Conservation (phyloP, 2,113 vertebrate species). For the Eurypyga helias region DNA sequence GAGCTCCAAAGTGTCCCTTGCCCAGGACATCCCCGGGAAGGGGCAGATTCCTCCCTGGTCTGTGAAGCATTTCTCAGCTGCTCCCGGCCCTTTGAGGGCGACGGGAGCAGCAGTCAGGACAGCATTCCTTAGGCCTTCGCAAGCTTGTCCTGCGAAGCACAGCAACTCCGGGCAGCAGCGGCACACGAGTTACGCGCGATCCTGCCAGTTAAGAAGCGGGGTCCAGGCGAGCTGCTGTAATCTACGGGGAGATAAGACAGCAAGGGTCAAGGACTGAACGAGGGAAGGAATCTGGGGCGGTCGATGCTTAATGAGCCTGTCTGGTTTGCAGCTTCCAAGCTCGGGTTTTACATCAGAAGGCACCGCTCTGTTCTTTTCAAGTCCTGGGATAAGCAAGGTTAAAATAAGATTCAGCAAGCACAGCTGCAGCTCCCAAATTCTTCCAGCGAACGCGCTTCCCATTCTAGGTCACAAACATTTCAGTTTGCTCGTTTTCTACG, state of each 20-base stretch:
- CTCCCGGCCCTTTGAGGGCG: neutral
- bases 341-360: neutral
- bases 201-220: neutral
- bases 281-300: neutral
- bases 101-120: neutral
- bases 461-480: constrained; percentile 8
- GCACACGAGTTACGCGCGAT: neutral
- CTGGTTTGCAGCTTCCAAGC: constrained; percentile 11
- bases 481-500: neutral
- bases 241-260: neutral
- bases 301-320: neutral
- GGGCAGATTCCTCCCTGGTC: neutral
- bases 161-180: neutral
- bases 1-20: fast-evolving
- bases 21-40: neutral
- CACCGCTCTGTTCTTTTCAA: neutral
- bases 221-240: neutral
- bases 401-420: constrained; percentile 37
- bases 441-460: constrained; percentile 16
- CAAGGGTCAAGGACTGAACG: constrained; percentile 20
- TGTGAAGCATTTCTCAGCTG: neutral
- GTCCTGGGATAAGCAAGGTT: constrained; percentile 18
- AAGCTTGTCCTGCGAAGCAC: neutral
- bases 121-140: neutral
- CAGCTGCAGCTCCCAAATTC: constrained; percentile 39